phyloP scores from a whole-genome alignment of 2,888 invertebrate genomes.

The Bellardia bayeri region DNA sequence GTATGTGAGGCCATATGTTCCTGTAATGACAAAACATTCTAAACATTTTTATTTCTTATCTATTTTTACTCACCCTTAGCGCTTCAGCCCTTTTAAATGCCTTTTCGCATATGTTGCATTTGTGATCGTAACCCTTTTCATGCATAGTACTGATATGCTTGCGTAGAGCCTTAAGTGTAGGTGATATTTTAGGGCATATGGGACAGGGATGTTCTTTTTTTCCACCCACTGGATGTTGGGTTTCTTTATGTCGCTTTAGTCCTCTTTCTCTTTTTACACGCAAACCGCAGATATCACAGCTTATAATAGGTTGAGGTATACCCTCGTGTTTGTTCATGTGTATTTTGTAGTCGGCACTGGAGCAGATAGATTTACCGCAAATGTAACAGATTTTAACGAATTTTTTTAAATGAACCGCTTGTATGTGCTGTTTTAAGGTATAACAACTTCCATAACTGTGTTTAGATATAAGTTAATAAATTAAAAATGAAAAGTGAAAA shows the following conservation, averaged over 20 bases:
- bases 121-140: conserved; percentile 78
- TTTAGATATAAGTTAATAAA: no score
- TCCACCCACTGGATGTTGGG: conserved; percentile 80
- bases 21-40: conserved; percentile 66
- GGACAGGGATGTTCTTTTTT: conserved; percentile 79
- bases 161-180: conserved; percentile 81
- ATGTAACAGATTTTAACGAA: conserved; percentile 82
- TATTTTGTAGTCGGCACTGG: conserved; percentile 78
- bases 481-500: no score
- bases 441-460: conserved; percentile 80
- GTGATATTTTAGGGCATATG: conserved; percentile 81
- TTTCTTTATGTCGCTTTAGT: conserved; percentile 80
- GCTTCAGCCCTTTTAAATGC: conserved; percentile 80
- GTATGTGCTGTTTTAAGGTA: conserved; percentile 77
- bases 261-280: conserved; percentile 79
- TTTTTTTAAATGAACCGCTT: conserved; percentile 80
- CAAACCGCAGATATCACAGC: conserved; percentile 80
- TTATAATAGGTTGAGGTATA: conserved; percentile 76
- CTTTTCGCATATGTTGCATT: conserved; percentile 82
- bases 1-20: conserved; percentile 84
- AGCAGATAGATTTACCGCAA: conserved; percentile 81
- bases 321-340: conserved; percentile 82
- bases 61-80: neutral
- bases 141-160: conserved; percentile 83
- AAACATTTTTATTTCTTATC: neutral